Evolutionary conservation across 92 coral and sea anemone genomes (phyloP), one percentile per base, ranked within the genome.

Genomic region (Epizoanthus illoricatus): DNA sequence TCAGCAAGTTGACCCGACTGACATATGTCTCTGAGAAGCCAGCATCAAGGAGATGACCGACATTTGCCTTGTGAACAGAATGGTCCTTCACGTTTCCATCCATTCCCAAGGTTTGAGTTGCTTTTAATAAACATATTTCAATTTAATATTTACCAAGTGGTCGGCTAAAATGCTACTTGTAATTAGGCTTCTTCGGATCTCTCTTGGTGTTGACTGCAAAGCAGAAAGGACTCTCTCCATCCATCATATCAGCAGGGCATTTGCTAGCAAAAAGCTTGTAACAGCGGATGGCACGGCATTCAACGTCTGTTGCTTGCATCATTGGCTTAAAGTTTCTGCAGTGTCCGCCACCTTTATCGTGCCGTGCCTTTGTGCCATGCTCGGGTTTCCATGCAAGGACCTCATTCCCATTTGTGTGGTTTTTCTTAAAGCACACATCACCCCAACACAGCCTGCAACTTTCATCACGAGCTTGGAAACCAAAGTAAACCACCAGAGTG

Each of bases 401-500:
- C 43, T 76, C 69, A 76, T 58, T 76, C 68, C 70, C 9, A 47
- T 28, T 69, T 68, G 66, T 66, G 43, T 54, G 85, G 65, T 69
- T 79, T 81, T 19, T 68, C 10, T 41, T 69, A 52, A 81, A 12
- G 15, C 5, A 20, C 5, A 81, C 49, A 67, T 33, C 85, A 18
- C 61, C 69, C 85, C 85, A 81, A 36, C 60, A 62, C 39, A 69
- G 62, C 23, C 45, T 24, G 47, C 79, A 58, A 17, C 76, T 20
- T 69, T 69, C 56, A 23, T 55, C 85, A 11, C 79, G 20, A 64
- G 85, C 85, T 65, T 47, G 17, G 24, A 81, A 69, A 18, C 85
- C 79, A 69, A 81, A 81, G n/a, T 81, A 76, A 55, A 67, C 81
- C 81, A 76, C 81, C 70, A 76, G 5, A 76, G 17, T 8, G 81